phyloP scores from a whole-genome alignment of 2,888 invertebrate genomes.

The Tuta absoluta region DNA sequence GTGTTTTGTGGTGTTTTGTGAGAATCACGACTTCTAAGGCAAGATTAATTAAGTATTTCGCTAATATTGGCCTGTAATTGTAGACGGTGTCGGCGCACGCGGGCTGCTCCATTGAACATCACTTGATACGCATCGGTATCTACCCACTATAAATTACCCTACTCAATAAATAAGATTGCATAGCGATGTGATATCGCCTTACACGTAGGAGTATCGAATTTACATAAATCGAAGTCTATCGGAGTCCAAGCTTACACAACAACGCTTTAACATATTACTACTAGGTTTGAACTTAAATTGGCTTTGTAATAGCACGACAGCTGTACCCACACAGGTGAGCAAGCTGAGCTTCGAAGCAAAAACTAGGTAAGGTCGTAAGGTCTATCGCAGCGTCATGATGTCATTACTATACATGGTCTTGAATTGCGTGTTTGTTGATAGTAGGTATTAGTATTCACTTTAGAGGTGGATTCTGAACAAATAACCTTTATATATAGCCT shows the following conservation, averaged over 20 bases:
- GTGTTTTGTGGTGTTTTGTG: conserved; percentile 34
- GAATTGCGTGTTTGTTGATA: conserved; percentile 24
- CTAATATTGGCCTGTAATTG: conserved; percentile 27
- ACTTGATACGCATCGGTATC: conserved; percentile 21
- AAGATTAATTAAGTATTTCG: conserved; percentile 17
- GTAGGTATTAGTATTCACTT: conserved; percentile 18
- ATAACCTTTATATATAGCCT: conserved; percentile 10
- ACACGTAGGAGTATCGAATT: conserved; percentile 21
- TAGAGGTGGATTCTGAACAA: conserved; percentile 9
- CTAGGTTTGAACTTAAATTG: conserved; percentile 9
- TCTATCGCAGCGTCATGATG: conserved; percentile 20
- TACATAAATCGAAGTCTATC: conserved; percentile 18
- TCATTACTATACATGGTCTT: conserved; percentile 22
- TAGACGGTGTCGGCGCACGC: conserved; percentile 26
- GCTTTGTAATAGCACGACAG: background rate
- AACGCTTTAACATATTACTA: background rate
- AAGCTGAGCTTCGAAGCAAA: background rate
- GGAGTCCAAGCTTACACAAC: background rate
- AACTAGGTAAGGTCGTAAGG: conserved; percentile 13
- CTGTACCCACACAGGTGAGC: background rate
- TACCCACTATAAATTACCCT: conserved; percentile 24
- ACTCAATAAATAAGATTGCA: conserved; percentile 25
- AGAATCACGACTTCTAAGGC: background rate
- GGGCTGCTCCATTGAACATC: conserved; percentile 30
- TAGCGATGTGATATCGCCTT: conserved; percentile 22